Evolutionary conservation across 2,888 invertebrate species (phyloP).

Genomic region (Meiosimyza platycephala): DNA sequence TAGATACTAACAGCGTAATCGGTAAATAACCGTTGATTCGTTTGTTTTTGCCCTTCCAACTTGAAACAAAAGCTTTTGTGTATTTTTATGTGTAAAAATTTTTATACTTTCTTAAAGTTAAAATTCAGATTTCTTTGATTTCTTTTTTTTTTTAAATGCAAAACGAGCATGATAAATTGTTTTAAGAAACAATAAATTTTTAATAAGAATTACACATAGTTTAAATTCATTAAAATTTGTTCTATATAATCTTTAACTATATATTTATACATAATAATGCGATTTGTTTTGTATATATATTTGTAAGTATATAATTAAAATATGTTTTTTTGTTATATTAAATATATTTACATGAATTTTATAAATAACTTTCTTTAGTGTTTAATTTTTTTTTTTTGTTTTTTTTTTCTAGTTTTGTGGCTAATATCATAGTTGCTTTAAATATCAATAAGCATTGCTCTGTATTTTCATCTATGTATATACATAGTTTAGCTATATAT

Average conservation of each 20-base stretch:
- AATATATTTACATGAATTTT: slow-evolving; percentile 42
- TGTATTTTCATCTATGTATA: slow-evolving; percentile 26
- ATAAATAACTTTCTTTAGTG: slow-evolving; percentile 30
- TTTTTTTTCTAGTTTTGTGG: slow-evolving; percentile 26
- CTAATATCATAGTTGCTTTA: slow-evolving; percentile 20
- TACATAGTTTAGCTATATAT: slow-evolving; percentile 22
- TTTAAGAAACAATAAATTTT: not conserved
- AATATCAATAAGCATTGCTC: slow-evolving; percentile 37
- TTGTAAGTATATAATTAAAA: slow-evolving; percentile 39
- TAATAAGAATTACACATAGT: slow-evolving; percentile 6
- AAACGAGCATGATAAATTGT: slow-evolving; percentile 1
- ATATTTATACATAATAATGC: slow-evolving; percentile 23
- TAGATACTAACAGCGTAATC: no score
- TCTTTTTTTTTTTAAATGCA: not conserved
- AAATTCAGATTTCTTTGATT: no score
- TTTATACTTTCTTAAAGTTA: no score
- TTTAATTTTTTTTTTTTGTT: not conserved
- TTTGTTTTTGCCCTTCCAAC: no score
- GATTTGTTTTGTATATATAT: slow-evolving; percentile 20
- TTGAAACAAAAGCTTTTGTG: no score
- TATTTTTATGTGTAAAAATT: no score
- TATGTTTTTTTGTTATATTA: slow-evolving; percentile 37
- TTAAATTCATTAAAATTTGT: slow-evolving; percentile 28
- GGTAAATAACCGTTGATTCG: no score
- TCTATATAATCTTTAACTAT: slow-evolving; percentile 19